Base-by-base conservation (phyloP, 2,888 invertebrate genomes). In the Hetaerina titia region DNA sequence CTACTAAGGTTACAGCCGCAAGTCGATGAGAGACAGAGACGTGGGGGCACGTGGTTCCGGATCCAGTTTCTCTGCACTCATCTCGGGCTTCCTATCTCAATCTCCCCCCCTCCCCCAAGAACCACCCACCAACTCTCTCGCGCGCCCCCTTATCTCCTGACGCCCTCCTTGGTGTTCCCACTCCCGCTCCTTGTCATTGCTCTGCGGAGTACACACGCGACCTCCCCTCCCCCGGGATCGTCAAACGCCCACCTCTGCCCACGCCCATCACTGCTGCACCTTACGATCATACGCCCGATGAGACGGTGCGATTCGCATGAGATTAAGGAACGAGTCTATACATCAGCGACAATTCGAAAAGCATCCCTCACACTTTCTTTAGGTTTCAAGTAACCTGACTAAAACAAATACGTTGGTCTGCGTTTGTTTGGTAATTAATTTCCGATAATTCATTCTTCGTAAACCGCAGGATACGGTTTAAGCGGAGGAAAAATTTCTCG, bases 1-100 rank as follows among this genome's bases (percentile, higher is more conserved):
- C 89, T 45, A 58, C 89, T 89, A 56, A 58, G 89, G 89, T 89
- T 89, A 58, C 89, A 89, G 58, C 89, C 58, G n/a, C 89, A 56
- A 56, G 56, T 58, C 81, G 81, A 81, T n/a, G 81, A n/a, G 81
- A 81, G 81, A 81, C 31, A 81, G 31, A 81, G 31, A 13, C 31
- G 31, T 13, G 81, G 31, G 13, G 81, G 81, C 81, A 81, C 81
- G 81, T 31, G 81, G 81, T 81, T 9, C 81, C 81, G 31, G 25
- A 81, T 81, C 81, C 25, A 81, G 81, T 81, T 81, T 31, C 81
- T 31, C 11, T 31, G 81, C 81, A 81, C 81, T 81, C 81, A 81
- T 69, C 69, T 5, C 69, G 81, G 25, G 31, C 17, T 4, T 69
- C 15, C 31, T 81, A 81, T 81, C 81, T 31, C 81, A 25, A 13